phyloP scores from a whole-genome alignment of 2,113 vertebrate genomes.

The Turnix velox region DNA sequence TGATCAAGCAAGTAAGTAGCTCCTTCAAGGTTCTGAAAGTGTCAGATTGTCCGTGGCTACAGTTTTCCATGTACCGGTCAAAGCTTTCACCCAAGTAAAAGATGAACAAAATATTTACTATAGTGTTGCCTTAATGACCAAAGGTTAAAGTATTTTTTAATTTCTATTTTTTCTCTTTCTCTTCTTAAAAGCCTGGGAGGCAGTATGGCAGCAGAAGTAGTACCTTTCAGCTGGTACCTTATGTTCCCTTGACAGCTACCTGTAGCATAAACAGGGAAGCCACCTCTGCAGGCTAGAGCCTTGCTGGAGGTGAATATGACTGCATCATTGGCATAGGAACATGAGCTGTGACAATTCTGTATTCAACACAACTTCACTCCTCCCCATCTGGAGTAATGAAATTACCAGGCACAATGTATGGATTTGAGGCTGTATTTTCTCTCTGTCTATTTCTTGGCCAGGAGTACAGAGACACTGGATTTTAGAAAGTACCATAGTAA shows the following conservation, averaged over 20 bases:
- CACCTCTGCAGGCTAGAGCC: rapidly evolving
- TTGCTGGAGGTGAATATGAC: rapidly evolving
- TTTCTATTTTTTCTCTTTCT: neutral
- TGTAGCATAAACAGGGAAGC: rapidly evolving
- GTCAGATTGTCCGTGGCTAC: neutral
- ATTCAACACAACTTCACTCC: neutral
- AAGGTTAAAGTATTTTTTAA: rapidly evolving
- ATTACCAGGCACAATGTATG: neutral
- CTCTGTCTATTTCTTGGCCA: neutral
- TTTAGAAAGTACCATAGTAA: neutral
- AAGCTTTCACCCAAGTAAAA: neutral
- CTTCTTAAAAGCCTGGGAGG: neutral
- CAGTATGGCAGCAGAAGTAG: neutral
- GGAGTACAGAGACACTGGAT: neutral
- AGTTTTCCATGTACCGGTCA: neutral
- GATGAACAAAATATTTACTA: neutral
- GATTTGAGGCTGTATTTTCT: neutral
- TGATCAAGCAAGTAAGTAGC: neutral
- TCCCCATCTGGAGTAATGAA: neutral
- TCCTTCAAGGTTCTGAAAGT: neutral
- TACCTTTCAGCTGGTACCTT: neutral
- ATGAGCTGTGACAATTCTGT: neutral
- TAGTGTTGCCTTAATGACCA: neutral
- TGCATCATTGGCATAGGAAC: neutral
- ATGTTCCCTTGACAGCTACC: neutral